Percentiles rank a stretch among this genome's conserved stretches.
Conservation (phyloP, 2,113 vertebrate genomes). For the Oxyura jamaicensis region DNA sequence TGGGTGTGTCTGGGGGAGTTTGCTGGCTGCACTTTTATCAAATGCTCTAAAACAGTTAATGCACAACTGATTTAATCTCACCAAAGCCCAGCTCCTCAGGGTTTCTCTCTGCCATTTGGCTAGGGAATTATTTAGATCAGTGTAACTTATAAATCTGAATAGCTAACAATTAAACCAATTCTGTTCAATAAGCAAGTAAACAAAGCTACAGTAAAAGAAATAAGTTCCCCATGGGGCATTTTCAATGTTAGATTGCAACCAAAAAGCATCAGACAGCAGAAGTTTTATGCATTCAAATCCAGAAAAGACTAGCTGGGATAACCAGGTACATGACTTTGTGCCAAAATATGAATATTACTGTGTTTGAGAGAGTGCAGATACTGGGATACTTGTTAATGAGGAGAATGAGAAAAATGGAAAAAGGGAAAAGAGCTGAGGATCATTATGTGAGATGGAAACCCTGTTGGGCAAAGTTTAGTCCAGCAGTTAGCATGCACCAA, state of each 20-base stretch:
- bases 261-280: neutral
- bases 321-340: neutral
- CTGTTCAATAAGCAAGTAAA: slow-evolving; percentile 18
- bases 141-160: slow-evolving; percentile 10
- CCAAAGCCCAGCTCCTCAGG: neutral
- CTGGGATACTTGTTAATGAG: neutral
- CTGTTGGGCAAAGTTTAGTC: neutral
- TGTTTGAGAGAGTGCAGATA: neutral
- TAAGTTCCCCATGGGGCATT: neutral
- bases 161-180: neutral
- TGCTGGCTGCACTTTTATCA: neutral
- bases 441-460: neutral
- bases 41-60: neutral
- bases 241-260: neutral
- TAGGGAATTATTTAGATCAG: neutral
- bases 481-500: neutral
- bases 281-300: neutral
- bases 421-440: neutral
- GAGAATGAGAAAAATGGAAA: neutral
- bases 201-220: neutral
- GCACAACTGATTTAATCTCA: neutral
- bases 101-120: neutral
- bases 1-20: neutral
- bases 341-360: neutral
- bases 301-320: neutral